These are phyloP conservation scores for Leucophenga maculata DNA, from an alignment of 2,888 invertebrate species.

Conservation along the genomic window DNA sequence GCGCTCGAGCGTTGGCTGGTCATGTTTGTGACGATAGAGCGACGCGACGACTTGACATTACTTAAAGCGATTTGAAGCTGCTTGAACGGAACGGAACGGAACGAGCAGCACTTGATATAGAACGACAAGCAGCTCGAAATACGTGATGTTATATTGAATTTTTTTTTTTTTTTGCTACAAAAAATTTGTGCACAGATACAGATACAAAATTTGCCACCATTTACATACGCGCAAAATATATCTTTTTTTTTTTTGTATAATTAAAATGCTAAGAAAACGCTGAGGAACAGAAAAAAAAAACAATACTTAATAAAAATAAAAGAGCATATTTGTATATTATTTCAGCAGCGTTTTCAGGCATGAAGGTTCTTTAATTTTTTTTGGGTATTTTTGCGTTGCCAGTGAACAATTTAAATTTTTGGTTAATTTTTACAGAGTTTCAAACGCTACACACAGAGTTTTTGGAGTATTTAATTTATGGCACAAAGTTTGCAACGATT, in stretches of 20 bases:
- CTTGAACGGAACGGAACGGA: background rate
- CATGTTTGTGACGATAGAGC: background rate
- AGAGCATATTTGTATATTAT: slow-evolving; percentile 17
- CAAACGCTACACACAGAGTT: too few species aligned
- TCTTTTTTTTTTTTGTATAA: background rate
- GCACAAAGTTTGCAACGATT: too few species aligned
- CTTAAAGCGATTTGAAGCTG: background rate
- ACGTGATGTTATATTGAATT: slow-evolving; percentile 14
- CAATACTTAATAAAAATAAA: slow-evolving; percentile 10
- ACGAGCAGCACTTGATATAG: background rate
- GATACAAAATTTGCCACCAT: background rate
- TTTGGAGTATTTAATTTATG: too few species aligned
- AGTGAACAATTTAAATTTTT: slow-evolving; percentile 3
- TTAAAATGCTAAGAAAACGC: slow-evolving; percentile 4
- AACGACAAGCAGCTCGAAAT: background rate
- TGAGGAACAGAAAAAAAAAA: slow-evolving; percentile 32
- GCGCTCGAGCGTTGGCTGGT: background rate
- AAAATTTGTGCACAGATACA: background rate
- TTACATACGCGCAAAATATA: slow-evolving; percentile 1
- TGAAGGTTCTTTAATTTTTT: slow-evolving; percentile 58
- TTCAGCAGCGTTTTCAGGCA: slow-evolving; percentile 54
- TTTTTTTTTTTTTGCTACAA: background rate
- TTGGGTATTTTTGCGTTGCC: slow-evolving; percentile 6
- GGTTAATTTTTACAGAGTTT: slow-evolving; percentile 25
- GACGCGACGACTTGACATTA: background rate